Evolutionary conservation across 2,888 invertebrate genomes (phyloP).

Genomic region (Nysson spinosus): DNA sequence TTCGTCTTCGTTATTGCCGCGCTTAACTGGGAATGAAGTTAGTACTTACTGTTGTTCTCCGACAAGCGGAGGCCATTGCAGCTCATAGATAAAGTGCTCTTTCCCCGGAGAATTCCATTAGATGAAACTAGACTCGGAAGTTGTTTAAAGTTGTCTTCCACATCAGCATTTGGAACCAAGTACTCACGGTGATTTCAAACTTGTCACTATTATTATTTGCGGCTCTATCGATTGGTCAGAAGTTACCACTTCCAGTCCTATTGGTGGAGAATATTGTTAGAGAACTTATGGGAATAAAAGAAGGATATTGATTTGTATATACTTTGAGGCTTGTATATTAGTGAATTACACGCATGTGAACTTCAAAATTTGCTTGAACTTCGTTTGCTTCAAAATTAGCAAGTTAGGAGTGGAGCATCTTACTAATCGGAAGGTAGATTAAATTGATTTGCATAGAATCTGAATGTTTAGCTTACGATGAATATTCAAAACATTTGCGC

Average conservation of each 20-base stretch:
- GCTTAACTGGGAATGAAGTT: slow-evolving; percentile 20
- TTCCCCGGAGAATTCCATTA: slow-evolving; percentile 29
- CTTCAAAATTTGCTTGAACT: neutral
- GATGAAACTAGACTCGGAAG: slow-evolving; percentile 4
- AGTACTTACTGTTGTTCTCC: neutral
- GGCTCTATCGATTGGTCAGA: no score
- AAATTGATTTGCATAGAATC: slow-evolving; percentile 55
- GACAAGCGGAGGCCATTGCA: slow-evolving; percentile 14
- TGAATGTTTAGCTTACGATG: slow-evolving; percentile 27
- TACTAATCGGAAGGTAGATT: slow-evolving; percentile 29
- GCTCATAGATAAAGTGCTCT: neutral
- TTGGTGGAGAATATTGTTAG: no score
- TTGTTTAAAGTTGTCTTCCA: slow-evolving; percentile 7
- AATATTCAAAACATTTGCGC: slow-evolving; percentile 46
- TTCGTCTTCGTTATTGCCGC: slow-evolving; percentile 30
- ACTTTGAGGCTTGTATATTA: no score
- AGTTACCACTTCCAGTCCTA: no score
- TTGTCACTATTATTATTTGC: no score
- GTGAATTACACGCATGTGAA: neutral
- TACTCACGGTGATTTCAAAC: slow-evolving; percentile 1
- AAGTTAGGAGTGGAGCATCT: slow-evolving; percentile 14
- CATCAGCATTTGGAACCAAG: neutral
- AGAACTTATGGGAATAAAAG: no score
- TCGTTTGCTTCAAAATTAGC: slow-evolving; percentile 44
- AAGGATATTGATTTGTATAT: no score